Percentiles rank a stretch among this genome's conserved stretches.
Conservation (phyloP, 2,888 invertebrate species). For the Chorisops tibialis region DNA sequence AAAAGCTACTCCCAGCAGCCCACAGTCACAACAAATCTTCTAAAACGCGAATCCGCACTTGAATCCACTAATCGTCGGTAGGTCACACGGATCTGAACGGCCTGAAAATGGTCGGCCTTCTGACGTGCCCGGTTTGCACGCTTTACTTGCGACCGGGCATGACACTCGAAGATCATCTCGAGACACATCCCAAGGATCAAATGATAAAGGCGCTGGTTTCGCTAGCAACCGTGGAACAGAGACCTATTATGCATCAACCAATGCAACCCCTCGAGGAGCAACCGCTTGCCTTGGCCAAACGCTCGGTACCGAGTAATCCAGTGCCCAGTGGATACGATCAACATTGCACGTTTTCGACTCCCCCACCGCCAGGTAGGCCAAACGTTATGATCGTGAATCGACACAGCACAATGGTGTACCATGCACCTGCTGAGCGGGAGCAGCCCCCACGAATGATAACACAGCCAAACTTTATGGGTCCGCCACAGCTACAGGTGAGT, state of each 20-base stretch:
- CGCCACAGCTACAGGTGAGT: slow-evolving; percentile 23
- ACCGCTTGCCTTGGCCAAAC: no score
- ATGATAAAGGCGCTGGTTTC: slow-evolving; percentile 74
- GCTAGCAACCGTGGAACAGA: slow-evolving; percentile 34
- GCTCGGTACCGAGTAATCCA: background rate
- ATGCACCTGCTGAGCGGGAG: background rate
- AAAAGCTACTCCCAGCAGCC: background rate
- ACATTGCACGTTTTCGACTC: background rate
- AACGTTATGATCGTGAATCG: slow-evolving; percentile 33
- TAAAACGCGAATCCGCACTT: background rate
- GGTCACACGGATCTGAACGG: background rate
- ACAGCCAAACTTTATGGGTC: background rate
- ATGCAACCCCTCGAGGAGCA: no score
- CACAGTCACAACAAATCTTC: background rate
- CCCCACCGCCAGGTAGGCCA: background rate
- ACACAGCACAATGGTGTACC: slow-evolving; percentile 29
- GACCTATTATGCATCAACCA: background rate
- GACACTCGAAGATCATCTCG: slow-evolving; percentile 73
- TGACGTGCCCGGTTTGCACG: slow-evolving; percentile 80
- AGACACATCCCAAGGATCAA: slow-evolving; percentile 84
- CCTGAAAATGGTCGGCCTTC: slow-evolving; percentile 52
- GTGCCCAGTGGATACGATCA: no score
- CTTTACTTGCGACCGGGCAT: slow-evolving; percentile 79
- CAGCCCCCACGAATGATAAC: background rate
- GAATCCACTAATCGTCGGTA: background rate